Evolutionary conservation across 2,113 vertebrate species (phyloP).

Genomic region (Deroptyus accipitrinus): DNA sequence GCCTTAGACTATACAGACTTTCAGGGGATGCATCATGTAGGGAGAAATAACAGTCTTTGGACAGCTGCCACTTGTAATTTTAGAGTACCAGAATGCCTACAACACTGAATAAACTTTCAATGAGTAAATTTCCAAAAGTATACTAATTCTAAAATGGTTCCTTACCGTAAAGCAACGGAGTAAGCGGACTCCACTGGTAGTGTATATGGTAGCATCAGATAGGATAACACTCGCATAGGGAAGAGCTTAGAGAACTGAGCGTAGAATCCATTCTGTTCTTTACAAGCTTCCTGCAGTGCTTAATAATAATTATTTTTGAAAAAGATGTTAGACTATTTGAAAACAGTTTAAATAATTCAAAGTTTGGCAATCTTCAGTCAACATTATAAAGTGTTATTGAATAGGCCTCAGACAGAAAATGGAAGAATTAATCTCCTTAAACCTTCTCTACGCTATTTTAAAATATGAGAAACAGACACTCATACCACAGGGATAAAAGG

Average conservation of each 20-base stretch:
- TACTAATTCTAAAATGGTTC: background rate
- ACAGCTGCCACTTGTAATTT: background rate
- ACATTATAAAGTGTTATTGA: background rate
- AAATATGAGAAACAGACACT: background rate
- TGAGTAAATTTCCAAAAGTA: background rate
- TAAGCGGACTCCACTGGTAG: constrained; percentile 86
- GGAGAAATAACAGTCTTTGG: background rate
- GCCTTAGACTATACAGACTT: background rate
- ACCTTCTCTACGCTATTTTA: background rate
- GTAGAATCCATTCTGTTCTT: constrained; percentile 72
- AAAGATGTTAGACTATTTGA: background rate
- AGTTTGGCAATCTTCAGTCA: background rate
- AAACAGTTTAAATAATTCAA: background rate
- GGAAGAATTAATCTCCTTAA: background rate
- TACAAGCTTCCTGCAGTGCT: constrained; percentile 83
- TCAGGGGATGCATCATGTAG: background rate
- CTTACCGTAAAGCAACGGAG: constrained; percentile 80
- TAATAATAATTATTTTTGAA: background rate
- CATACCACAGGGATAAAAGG: background rate
- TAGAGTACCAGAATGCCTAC: background rate
- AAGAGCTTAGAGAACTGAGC: constrained; percentile 78
- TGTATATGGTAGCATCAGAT: constrained; percentile 84
- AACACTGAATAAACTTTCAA: background rate
- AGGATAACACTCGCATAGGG: constrained; percentile 83
- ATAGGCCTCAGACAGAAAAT: background rate